Evolutionary conservation across 1,140 invertebrate species (phyloP).

Genomic region (Ridgeia piscesae): DNA sequence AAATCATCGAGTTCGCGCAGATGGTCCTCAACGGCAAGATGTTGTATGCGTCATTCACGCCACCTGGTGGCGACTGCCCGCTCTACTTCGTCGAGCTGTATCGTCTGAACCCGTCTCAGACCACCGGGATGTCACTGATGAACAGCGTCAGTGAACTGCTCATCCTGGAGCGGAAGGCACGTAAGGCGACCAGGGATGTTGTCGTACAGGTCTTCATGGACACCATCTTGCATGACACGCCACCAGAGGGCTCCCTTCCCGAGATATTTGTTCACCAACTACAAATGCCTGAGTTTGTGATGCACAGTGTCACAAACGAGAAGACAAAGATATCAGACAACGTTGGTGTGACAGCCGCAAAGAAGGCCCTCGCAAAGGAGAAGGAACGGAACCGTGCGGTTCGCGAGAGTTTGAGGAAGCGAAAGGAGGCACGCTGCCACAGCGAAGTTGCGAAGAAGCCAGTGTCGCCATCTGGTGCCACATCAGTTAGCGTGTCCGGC

Average conservation of each 20-base stretch:
- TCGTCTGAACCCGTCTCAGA: background rate
- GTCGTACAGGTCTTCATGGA: background rate
- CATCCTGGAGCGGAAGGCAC: background rate
- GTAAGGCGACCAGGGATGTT: background rate
- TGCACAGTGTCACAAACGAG: background rate
- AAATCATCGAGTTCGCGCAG: background rate
- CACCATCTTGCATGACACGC: background rate
- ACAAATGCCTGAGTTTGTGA: background rate
- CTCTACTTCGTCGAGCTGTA: background rate
- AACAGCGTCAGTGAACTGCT: background rate
- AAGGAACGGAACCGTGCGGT: background rate
- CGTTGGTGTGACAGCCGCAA: background rate
- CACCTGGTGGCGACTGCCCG: background rate
- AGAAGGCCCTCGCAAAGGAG: background rate
- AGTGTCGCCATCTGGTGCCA: background rate
- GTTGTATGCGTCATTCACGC: background rate
- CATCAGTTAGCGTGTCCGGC: background rate
- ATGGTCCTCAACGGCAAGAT: background rate
- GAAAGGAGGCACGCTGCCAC: background rate
- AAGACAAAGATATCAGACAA: background rate
- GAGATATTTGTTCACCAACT: background rate
- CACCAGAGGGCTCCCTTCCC: background rate
- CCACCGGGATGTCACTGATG: background rate
- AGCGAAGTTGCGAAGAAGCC: background rate
- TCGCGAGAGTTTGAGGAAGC: background rate